These are phyloP conservation scores for Sarcophaga variegata DNA, from an alignment of 2,888 invertebrate species.

Conservation along the genomic window DNA sequence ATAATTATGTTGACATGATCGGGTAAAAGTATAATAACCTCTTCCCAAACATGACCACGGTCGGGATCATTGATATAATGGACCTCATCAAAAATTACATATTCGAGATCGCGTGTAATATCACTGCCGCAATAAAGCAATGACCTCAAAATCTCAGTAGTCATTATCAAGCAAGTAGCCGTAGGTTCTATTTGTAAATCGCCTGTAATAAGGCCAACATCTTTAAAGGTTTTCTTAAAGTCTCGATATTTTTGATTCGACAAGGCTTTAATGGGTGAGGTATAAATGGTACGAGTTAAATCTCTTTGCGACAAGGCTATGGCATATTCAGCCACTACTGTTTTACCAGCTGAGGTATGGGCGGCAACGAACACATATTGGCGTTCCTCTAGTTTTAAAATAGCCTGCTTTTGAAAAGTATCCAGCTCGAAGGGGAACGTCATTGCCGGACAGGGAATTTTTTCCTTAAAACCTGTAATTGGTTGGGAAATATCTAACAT, in stretches of 20 bases:
- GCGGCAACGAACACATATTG: conserved; percentile 99
- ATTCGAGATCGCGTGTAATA: conserved; percentile 97
- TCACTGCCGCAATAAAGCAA: conserved; percentile 98
- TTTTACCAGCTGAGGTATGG: conserved; percentile 99
- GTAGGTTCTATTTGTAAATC: conserved; percentile 97
- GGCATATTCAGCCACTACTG: conserved; percentile 99
- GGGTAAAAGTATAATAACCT: conserved; percentile 97
- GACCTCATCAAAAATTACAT: conserved; percentile 99
- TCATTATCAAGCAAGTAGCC: conserved; percentile 98
- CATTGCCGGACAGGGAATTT: conserved; percentile 92
- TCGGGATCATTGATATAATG: conserved; percentile 99
- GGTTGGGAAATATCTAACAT: conserved; percentile 91
- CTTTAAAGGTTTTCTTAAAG: conserved; percentile 95
- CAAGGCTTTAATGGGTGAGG: conserved; percentile 99
- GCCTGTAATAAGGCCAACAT: conserved; percentile 96
- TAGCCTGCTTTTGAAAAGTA: conserved; percentile 98
- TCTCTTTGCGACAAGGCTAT: conserved; percentile 97
- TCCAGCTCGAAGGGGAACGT: conserved; percentile 96
- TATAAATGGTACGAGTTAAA: conserved; percentile 96
- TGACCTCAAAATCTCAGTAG: conserved; percentile 98
- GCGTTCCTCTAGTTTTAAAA: conserved; percentile 95
- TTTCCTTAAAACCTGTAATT: conserved; percentile 90
- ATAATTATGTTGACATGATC: conserved; percentile 97
- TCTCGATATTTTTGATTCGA: conserved; percentile 99
- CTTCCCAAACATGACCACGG: conserved; percentile 99